Conservation (phyloP, 2,888 invertebrate species). For the Drosophila nr. perissopoda region DNA sequence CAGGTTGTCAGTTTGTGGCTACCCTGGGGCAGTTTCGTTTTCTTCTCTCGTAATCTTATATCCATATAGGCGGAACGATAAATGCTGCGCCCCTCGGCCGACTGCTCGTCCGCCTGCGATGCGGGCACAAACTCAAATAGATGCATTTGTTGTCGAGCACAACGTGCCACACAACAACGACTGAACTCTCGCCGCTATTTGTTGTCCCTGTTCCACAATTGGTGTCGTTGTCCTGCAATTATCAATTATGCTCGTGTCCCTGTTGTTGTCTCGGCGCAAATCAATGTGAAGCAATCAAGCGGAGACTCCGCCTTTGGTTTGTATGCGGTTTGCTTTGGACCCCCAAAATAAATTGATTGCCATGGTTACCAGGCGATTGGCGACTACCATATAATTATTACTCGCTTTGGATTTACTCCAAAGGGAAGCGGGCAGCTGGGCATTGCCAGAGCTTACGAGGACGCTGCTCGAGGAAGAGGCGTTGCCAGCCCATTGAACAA, state of each 20-base stretch:
- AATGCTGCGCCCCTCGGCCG: constrained; percentile 63
- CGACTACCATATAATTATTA: constrained; percentile 28
- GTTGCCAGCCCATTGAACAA: background rate
- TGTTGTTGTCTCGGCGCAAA: constrained; percentile 33
- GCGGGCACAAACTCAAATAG: constrained; percentile 80
- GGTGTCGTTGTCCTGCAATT: constrained; percentile 2
- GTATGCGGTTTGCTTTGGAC: constrained; percentile 56
- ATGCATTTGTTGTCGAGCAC: constrained; percentile 63
- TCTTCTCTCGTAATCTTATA: constrained; percentile 66
- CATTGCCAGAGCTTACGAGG: background rate
- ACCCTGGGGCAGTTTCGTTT: constrained; percentile 19
- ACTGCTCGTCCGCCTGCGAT: constrained; percentile 61
- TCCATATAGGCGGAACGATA: constrained; percentile 79
- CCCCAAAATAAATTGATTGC: constrained; percentile 35
- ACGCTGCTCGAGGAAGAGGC: background rate
- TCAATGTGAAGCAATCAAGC: constrained; percentile 67
- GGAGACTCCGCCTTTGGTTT: constrained; percentile 26
- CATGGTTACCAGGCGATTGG: constrained; percentile 51
- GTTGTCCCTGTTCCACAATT: constrained; percentile 9
- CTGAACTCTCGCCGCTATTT: constrained; percentile 12
- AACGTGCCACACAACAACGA: constrained; percentile 16
- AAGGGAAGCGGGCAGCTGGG: background rate
- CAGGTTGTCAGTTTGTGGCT: constrained; percentile 2
- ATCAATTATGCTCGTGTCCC: constrained; percentile 33
- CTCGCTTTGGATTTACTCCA: background rate